A percentile compares a stretch with the other conserved stretches of the same genome.
phyloP scores from a whole-genome alignment of 2,888 invertebrate species.

The Mesorhabditis sp. region DNA sequence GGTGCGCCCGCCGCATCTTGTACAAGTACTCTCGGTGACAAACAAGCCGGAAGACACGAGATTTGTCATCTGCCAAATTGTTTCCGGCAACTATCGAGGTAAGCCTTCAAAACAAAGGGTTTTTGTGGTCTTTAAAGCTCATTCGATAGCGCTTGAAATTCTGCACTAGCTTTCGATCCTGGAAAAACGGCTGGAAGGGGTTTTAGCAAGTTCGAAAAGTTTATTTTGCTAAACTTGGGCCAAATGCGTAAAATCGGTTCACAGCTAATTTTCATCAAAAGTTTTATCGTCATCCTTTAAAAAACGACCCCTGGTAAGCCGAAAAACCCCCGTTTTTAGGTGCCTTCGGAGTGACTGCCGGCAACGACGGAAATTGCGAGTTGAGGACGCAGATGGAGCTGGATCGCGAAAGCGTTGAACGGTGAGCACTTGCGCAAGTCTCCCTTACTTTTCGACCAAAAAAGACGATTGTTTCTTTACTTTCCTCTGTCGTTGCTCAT shows the following conservation, averaged over 20 bases:
- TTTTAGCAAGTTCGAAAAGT: not conserved
- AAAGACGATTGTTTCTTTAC: not conserved
- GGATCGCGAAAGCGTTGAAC: slow-evolving; percentile 54
- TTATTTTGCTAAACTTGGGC: too few species aligned
- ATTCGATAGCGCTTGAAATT: too few species aligned
- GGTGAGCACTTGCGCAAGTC: slow-evolving; percentile 13
- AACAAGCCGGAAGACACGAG: slow-evolving; percentile 52
- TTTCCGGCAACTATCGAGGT: slow-evolving; percentile 52
- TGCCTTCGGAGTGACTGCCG: slow-evolving; percentile 48
- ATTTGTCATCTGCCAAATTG: slow-evolving; percentile 53
- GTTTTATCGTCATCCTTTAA: slow-evolving; percentile 1
- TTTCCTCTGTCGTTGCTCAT: not conserved
- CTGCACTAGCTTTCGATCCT: not conserved
- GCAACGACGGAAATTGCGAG: slow-evolving; percentile 50
- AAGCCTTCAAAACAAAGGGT: not conserved
- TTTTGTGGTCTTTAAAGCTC: too few species aligned
- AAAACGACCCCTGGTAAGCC: too few species aligned
- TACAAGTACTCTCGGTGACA: slow-evolving; percentile 46
- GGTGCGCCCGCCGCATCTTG: slow-evolving; percentile 50
- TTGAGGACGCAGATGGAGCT: slow-evolving; percentile 50
- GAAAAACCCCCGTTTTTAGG: slow-evolving; percentile 19
- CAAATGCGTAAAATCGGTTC: too few species aligned
- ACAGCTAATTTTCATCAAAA: slow-evolving; percentile 1
- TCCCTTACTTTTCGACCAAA: not conserved
- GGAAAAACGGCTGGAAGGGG: not conserved